Base-by-base conservation (phyloP, 2,888 invertebrate genomes). In the Cyaniris semiargus region DNA sequence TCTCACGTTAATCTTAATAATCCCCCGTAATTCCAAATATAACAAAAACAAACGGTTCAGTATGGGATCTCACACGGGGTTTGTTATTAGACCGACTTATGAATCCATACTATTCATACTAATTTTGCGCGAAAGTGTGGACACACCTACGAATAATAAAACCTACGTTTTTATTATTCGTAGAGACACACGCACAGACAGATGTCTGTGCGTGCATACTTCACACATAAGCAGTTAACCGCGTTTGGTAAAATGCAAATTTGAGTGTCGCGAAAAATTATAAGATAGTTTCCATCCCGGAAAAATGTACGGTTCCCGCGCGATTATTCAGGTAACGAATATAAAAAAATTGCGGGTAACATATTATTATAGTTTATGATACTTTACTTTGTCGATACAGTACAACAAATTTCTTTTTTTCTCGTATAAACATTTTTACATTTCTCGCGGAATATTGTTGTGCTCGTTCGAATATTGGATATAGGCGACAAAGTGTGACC, bases 1-100 rank as follows among this genome's bases (percentile, higher is more conserved):
- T 21, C 66, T 66, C 27, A 27, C 66, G 66, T 66, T 66, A 66
- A 66, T 66, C 66, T 66, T 66, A 66, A 66, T 66, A 66, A 66
- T 13, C 27, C 27, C 27, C 27, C 15, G 66, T 27, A 66, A 66
- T 66, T 66, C 66, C 66, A 66, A 66, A 66, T 66, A 66, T 31
- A 66, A 66, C 66, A 27, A 5, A 31, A 66, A 66, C 66, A 66
- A 66, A 66, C 15, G 66, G 27, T 66, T 66, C 21, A 66, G 23
- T 66, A 23, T 18, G 13, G 21, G 27, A 66, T 15, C 27, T 31
- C 27, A 27, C 15, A 66, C 18, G 66, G 66, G 66, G 13, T 18
- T 27, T 66, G 66, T 66, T 66, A 66, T 27, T 66, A 66, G 15
- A 66, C 31, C 60, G 60, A 23, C 15, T 66, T 66, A 66, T 66